Conservation (phyloP, 2,113 vertebrate genomes). For the Phalacrocorax carbo region DNA sequence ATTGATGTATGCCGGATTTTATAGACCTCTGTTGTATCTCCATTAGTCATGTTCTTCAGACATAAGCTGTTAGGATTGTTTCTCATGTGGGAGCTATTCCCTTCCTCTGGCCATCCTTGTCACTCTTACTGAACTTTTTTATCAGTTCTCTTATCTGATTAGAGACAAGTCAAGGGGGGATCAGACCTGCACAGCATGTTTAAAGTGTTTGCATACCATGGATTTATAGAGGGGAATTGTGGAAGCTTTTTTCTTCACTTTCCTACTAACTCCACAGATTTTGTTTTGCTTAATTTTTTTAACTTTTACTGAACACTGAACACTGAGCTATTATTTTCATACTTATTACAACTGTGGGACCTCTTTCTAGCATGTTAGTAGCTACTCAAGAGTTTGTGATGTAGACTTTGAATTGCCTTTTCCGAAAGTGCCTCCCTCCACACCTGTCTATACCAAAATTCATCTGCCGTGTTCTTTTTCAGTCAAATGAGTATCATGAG, state of each 20-base stretch:
- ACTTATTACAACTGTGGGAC: neutral
- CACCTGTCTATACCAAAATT: neutral
- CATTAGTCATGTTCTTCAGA: neutral
- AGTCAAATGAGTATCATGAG: neutral
- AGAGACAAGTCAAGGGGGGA: neutral
- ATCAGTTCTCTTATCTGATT: neutral
- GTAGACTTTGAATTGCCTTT: neutral
- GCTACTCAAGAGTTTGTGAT: neutral
- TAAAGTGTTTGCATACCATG: neutral
- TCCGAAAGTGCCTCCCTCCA: neutral
- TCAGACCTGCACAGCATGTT: neutral
- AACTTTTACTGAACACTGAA: neutral
- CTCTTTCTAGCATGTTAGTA: neutral
- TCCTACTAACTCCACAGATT: neutral
- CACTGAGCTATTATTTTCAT: neutral
- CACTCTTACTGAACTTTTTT: neutral
- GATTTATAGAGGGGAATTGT: neutral
- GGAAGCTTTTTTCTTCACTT: neutral
- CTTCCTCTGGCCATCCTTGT: neutral
- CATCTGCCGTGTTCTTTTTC: neutral
- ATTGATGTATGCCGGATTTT: neutral
- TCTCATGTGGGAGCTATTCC: neutral
- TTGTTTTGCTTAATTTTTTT: neutral
- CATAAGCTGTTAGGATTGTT: neutral
- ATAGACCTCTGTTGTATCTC: neutral